These are phyloP conservation scores for Bombus vancouverensis DNA, from an alignment of 1,140 invertebrate species.

Conservation along the genomic window DNA sequence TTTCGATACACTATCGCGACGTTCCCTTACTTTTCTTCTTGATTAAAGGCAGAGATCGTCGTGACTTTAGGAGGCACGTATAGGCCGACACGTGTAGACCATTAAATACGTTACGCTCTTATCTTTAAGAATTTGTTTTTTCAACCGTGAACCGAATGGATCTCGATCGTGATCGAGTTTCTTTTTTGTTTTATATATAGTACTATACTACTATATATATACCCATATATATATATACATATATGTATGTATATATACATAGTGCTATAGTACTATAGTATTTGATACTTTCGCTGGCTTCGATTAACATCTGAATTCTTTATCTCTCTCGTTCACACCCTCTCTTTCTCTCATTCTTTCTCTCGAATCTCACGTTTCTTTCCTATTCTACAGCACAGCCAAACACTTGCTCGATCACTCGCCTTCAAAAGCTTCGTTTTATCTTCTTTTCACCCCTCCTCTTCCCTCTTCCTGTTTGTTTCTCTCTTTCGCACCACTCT, in stretches of 20 bases:
- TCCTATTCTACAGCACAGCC: constrained; percentile 81
- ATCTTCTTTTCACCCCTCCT: constrained; percentile 16
- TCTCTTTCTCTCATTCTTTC: constrained; percentile 63
- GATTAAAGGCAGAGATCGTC: constrained; percentile 35
- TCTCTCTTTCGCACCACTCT: neutral
- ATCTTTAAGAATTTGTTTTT: neutral
- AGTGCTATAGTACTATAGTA: neutral
- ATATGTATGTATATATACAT: neutral
- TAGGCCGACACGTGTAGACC: constrained; percentile 66
- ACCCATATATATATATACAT: too few species aligned
- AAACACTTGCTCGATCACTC: constrained; percentile 80
- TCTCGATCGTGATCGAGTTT: constrained; percentile 1
- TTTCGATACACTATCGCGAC: constrained; percentile 1
- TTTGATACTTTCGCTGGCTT: constrained; percentile 68
- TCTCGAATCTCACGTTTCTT: constrained; percentile 49
- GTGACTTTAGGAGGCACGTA: constrained; percentile 62
- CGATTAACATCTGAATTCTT: constrained; percentile 62
- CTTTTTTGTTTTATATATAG: neutral
- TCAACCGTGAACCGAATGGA: neutral
- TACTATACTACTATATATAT: neutral
- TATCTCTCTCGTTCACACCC: constrained; percentile 44
- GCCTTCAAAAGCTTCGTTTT: constrained; percentile 56
- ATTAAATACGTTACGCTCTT: constrained; percentile 26
- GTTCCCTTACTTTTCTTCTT: neutral
- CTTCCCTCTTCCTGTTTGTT: constrained; percentile 31